A percentile compares a stretch with the other conserved stretches of the same genome.
phyloP scores from a whole-genome alignment of 2,113 vertebrate species.

The Tupaia tana region DNA sequence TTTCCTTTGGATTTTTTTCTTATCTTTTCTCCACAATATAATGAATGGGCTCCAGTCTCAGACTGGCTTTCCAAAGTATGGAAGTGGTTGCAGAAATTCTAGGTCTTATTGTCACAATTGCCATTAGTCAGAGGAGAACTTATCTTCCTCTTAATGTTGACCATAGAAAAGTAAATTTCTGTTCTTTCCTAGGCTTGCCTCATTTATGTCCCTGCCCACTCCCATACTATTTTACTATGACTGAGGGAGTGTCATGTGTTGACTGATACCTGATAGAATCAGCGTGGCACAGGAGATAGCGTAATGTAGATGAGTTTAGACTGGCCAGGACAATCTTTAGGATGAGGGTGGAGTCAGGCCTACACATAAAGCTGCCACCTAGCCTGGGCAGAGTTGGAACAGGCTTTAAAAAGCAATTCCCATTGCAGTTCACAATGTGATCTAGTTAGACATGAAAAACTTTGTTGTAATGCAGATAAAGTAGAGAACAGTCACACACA shows the following conservation, averaged over 20 bases:
- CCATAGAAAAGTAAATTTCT: background rate
- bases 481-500: constrained; percentile 73
- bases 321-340: background rate
- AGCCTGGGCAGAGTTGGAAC: background rate
- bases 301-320: background rate
- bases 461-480: constrained; percentile 74
- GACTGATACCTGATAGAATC: background rate
- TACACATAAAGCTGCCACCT: background rate
- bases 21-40: background rate
- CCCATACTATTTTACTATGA: background rate
- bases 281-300: background rate
- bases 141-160: background rate
- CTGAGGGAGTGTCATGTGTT: background rate
- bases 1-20: background rate
- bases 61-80: background rate
- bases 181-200: background rate
- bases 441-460: constrained; percentile 77
- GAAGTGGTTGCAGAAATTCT: background rate
- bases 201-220: background rate
- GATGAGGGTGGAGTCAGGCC: background rate
- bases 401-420: background rate
- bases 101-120: no score
- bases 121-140: background rate
- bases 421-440: background rate
- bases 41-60: background rate